phyloP scores from a whole-genome alignment of 2,113 vertebrate genomes.

The Ranitomeya imitator region DNA sequence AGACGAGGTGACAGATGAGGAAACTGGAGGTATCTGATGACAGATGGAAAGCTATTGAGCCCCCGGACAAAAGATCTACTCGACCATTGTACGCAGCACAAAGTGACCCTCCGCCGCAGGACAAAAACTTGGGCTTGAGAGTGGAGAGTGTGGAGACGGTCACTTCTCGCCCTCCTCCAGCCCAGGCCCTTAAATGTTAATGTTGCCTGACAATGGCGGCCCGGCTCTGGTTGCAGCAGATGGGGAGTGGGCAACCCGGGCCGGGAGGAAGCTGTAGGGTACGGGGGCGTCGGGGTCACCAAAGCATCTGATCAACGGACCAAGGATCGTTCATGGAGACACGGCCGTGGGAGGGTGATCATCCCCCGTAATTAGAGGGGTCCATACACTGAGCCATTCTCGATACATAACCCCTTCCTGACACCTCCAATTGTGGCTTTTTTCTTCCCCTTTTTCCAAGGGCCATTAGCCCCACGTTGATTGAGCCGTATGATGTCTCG shows the following conservation, averaged over 20 bases:
- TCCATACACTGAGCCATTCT: too few relatives aligned
- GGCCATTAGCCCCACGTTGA: too few relatives aligned
- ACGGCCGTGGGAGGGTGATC: too few relatives aligned
- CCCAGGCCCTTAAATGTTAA: constrained; percentile 11
- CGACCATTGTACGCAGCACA: neutral
- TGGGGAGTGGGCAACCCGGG: neutral
- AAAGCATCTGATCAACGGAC: too few relatives aligned
- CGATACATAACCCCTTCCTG: too few relatives aligned
- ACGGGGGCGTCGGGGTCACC: too few relatives aligned
- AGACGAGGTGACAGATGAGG: constrained; percentile 15
- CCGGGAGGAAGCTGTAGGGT: neutral
- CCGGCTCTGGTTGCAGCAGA: constrained; percentile 7
- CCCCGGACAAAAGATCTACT: constrained; percentile 11
- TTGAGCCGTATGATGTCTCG: too few relatives aligned
- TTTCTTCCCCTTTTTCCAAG: too few relatives aligned
- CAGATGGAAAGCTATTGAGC: constrained; percentile 39
- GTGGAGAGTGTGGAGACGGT: neutral
- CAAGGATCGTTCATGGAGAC: too few relatives aligned
- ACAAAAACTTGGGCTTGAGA: constrained; percentile 42
- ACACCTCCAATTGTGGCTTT: too few relatives aligned
- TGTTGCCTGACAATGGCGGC: constrained; percentile 25
- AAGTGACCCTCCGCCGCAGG: neutral
- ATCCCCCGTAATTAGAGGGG: too few relatives aligned
- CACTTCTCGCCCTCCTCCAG: neutral
- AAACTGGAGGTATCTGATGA: neutral